phyloP scores from a whole-genome alignment of 2,113 vertebrate species.

The Podarcis muralis region DNA sequence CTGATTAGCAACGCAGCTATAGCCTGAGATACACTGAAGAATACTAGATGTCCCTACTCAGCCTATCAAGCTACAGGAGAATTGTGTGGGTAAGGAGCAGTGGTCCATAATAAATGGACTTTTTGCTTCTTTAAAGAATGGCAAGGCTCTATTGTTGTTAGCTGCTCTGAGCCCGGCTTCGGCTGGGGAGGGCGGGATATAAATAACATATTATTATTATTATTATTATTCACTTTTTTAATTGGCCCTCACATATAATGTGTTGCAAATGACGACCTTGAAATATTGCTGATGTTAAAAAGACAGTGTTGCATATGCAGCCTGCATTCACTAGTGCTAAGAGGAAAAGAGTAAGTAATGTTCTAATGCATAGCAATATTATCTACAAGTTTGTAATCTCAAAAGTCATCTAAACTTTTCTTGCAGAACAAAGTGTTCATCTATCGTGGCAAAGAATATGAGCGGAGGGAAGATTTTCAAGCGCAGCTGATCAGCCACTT shows the following conservation, averaged over 20 bases:
- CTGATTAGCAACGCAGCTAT: neutral
- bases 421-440: constrained; percentile 97
- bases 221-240: neutral
- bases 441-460: constrained; percentile 96
- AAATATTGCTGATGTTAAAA: neutral
- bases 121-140: neutral
- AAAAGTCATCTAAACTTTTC: neutral
- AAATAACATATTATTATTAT: no score
- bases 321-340: neutral
- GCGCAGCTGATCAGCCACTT: constrained; percentile 93
- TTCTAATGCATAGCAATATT: neutral
- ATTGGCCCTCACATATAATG: neutral
- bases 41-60: neutral
- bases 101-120: neutral
- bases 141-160: no score
- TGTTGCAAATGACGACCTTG: neutral
- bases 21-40: neutral
- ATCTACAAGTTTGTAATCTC: neutral
- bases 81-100: neutral
- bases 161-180: no score
- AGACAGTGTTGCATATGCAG: neutral
- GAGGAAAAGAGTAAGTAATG: neutral
- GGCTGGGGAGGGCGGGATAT: no score
- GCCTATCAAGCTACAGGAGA: neutral
- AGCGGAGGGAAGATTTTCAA: constrained; percentile 96